These are phyloP conservation scores for Acrobasis consociella DNA, from an alignment of 2,888 invertebrate genomes.

Conservation along the genomic window DNA sequence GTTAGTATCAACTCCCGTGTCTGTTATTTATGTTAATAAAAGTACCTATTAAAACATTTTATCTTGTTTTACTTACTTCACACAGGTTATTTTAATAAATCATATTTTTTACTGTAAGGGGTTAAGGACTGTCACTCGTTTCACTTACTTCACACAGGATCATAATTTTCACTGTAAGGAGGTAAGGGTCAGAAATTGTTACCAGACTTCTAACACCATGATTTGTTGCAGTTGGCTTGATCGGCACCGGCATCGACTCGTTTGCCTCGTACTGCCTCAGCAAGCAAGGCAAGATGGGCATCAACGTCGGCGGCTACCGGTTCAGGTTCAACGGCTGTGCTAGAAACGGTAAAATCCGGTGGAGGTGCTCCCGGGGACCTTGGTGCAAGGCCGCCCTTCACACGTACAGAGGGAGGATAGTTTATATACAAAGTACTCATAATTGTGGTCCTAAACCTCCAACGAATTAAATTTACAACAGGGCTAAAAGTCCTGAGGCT, in stretches of 20 bases:
- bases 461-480: constrained; percentile 26
- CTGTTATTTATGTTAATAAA: too few species aligned
- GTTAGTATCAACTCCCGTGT: too few species aligned
- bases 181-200: constrained; percentile 18
- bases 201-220: constrained; percentile 4
- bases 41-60: too few species aligned
- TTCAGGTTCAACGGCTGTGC: constrained; percentile 77
- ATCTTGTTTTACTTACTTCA: too few species aligned
- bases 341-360: constrained; percentile 74
- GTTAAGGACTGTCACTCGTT: too few species aligned
- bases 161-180: neutral
- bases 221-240: constrained; percentile 60
- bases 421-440: constrained; percentile 74
- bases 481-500: neutral
- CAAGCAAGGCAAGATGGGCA: constrained; percentile 79
- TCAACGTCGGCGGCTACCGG: constrained; percentile 73
- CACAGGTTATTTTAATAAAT: too few species aligned
- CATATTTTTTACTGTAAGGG: neutral
- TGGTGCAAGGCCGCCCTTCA: constrained; percentile 78
- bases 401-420: constrained; percentile 71
- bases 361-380: constrained; percentile 74
- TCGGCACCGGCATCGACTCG: constrained; percentile 68
- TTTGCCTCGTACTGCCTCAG: constrained; percentile 78
- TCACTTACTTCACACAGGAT: too few species aligned
- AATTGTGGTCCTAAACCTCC: constrained; percentile 75